phyloP scores from a whole-genome alignment of 2,888 invertebrate species.

The Drosophila testacea region DNA sequence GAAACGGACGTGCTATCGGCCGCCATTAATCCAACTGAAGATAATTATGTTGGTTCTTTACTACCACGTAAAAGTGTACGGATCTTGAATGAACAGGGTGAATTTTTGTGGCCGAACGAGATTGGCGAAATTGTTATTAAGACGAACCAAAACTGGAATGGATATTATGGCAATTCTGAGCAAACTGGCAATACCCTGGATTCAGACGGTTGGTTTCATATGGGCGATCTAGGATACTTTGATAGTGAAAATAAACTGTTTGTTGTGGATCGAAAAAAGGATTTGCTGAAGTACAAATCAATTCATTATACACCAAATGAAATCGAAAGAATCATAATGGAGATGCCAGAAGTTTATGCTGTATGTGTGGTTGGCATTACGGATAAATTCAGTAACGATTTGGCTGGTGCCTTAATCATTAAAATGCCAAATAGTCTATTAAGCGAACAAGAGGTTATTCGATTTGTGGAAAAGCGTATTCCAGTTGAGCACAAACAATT shows the following conservation, averaged over 20 bases:
- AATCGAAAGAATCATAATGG: slow-evolving; percentile 66
- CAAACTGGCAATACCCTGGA: slow-evolving; percentile 60
- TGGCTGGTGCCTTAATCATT: slow-evolving; percentile 73
- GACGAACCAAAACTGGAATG: slow-evolving; percentile 58
- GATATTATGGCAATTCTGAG: slow-evolving; percentile 71
- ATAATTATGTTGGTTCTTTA: slow-evolving; percentile 60
- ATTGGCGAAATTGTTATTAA: slow-evolving; percentile 71
- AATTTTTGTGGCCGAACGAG: slow-evolving; percentile 55
- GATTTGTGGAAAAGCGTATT: slow-evolving; percentile 41
- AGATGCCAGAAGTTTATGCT: slow-evolving; percentile 65
- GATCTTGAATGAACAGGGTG: slow-evolving; percentile 66
- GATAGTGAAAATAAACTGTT: slow-evolving; percentile 68
- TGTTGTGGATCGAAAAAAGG: slow-evolving; percentile 77
- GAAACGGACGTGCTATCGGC: slow-evolving; percentile 51
- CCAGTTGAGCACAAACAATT: slow-evolving; percentile 60
- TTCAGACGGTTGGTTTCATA: slow-evolving; percentile 72
- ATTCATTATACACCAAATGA: slow-evolving; percentile 69
- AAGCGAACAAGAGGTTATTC: slow-evolving; percentile 40
- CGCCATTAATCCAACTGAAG: slow-evolving; percentile 20
- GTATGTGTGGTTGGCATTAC: slow-evolving; percentile 74
- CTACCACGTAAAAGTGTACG: slow-evolving; percentile 41
- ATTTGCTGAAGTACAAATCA: slow-evolving; percentile 70
- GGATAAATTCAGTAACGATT: slow-evolving; percentile 55
- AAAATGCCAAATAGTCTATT: slow-evolving; percentile 29
- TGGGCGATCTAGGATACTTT: slow-evolving; percentile 81